phyloP scores from a whole-genome alignment of 2,113 vertebrate genomes.

The Cyanistes caeruleus region DNA sequence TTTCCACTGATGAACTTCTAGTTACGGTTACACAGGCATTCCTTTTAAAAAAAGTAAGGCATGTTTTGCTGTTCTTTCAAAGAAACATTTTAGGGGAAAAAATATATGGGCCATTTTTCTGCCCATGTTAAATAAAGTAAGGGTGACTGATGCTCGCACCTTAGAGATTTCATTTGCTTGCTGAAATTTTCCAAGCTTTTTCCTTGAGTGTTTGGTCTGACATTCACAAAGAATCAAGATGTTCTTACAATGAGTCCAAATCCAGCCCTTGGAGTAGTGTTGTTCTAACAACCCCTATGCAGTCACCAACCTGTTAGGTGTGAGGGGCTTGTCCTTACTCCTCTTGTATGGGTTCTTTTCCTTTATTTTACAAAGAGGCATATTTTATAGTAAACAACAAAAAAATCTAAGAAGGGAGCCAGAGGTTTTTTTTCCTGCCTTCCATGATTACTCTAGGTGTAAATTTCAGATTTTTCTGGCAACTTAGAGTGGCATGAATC shows the following conservation, averaged over 20 bases:
- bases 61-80: background rate
- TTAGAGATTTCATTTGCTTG: background rate
- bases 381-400: background rate
- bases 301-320: rapidly evolving
- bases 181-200: background rate
- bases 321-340: background rate
- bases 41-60: background rate
- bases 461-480: background rate
- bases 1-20: slow-evolving; percentile 9
- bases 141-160: background rate
- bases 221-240: background rate
- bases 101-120: background rate
- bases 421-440: background rate
- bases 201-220: background rate
- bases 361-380: background rate
- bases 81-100: background rate
- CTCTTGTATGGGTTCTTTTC: background rate
- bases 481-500: background rate
- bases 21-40: background rate
- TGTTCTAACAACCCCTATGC: background rate
- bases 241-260: background rate
- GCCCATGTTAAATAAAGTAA: background rate
- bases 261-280: background rate
- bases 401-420: background rate
- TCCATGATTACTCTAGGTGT: background rate